Evolutionary conservation across 2,797 vertebrate species (phyloP).

Genomic region (Gallinago solitaria): DNA sequence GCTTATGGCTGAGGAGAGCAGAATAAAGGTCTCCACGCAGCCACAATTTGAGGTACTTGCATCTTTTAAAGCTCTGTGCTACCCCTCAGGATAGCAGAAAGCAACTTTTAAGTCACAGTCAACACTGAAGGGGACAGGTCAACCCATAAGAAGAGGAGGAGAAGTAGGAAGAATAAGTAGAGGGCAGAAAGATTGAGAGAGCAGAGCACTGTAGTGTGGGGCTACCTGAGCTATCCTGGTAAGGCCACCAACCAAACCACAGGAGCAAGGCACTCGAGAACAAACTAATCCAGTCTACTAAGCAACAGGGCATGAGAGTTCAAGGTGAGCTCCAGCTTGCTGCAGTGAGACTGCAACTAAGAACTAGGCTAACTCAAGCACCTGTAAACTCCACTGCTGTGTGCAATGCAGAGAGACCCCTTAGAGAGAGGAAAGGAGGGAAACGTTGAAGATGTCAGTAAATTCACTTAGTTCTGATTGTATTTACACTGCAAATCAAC

Average conservation of each 20-base stretch:
- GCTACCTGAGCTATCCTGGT: background rate
- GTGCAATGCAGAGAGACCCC: background rate
- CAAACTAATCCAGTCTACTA: background rate
- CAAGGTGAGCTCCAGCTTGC: background rate
- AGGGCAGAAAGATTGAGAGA: background rate
- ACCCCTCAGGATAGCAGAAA: background rate
- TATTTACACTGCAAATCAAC: slow-evolving; percentile 9
- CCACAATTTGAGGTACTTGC: background rate
- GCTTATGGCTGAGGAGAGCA: background rate
- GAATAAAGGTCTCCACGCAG: background rate
- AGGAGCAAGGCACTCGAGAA: background rate
- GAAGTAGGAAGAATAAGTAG: background rate
- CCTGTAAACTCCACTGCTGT: background rate
- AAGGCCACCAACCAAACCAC: background rate
- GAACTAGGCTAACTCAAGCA: background rate
- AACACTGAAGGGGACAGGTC: background rate
- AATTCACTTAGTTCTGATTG: background rate
- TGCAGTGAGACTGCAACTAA: background rate
- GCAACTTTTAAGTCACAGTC: background rate
- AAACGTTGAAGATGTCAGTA: background rate
- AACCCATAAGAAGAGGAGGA: background rate
- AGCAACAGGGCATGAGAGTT: background rate
- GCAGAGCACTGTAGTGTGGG: background rate
- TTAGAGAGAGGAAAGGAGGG: background rate
- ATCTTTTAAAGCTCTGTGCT: background rate